Evolutionary conservation across 2,888 invertebrate species (phyloP).

Genomic region (Torymus tubicola): DNA sequence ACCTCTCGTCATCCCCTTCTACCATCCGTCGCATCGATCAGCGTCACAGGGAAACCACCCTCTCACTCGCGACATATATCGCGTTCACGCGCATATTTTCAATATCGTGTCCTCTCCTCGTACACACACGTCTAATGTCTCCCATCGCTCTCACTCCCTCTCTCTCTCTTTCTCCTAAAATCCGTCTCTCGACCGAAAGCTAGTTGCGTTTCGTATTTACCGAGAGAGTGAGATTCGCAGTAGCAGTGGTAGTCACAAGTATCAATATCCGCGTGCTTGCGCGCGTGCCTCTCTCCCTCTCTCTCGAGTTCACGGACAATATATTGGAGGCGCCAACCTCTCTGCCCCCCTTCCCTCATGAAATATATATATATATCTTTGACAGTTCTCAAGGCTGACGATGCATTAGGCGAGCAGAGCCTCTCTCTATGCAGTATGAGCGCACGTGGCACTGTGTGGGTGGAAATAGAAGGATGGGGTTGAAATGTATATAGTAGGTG

Average conservation of each 20-base stretch:
- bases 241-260: background rate
- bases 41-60: too few species aligned
- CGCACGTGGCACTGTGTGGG: too few species aligned
- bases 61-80: too few species aligned
- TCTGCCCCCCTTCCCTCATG: background rate
- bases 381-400: conserved; percentile 1
- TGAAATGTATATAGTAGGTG: too few species aligned
- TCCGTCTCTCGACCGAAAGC: conserved; percentile 39
- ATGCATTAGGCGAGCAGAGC: background rate
- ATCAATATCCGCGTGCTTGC: conserved; percentile 47
- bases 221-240: background rate
- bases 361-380: background rate
- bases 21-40: too few species aligned
- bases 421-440: too few species aligned
- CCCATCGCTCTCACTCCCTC: too few species aligned
- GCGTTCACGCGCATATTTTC: too few species aligned
- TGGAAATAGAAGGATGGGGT: too few species aligned
- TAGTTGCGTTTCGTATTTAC: conserved; percentile 51
- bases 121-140: too few species aligned
- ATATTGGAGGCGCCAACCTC: conserved; percentile 6
- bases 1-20: too few species aligned
- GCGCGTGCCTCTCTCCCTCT: background rate
- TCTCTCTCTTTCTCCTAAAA: conserved; percentile 3
- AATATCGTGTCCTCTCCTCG: too few species aligned
- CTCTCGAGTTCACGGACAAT: conserved; percentile 2